phyloP scores from a whole-genome alignment of 2,888 invertebrate genomes.

The Nemoura dubitans region DNA sequence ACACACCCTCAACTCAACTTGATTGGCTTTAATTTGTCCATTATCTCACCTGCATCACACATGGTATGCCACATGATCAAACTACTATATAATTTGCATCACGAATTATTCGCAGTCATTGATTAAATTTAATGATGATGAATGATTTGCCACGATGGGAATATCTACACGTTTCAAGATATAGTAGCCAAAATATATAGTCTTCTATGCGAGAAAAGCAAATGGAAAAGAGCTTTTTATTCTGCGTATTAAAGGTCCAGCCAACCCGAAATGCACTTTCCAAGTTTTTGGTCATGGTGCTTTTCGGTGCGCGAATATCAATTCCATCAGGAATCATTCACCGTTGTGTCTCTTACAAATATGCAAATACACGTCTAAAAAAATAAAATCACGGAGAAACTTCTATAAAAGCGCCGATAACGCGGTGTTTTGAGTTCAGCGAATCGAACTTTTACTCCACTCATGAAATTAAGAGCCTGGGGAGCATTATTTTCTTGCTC shows the following conservation, averaged over 20 bases:
- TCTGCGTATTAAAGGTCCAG: neutral
- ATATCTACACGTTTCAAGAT: neutral
- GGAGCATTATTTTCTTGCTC: neutral
- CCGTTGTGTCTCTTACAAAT: neutral
- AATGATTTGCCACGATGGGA: neutral
- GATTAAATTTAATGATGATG: slow-evolving; percentile 12
- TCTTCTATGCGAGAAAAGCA: too few species aligned
- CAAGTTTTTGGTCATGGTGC: neutral
- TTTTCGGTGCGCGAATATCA: neutral
- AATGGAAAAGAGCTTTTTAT: neutral
- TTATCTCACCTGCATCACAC: neutral
- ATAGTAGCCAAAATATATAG: too few species aligned
- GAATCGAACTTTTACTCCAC: neutral
- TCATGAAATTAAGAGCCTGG: neutral
- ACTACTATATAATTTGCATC: neutral
- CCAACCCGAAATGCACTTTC: neutral
- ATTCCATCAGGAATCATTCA: slow-evolving; percentile 1
- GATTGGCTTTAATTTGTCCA: neutral
- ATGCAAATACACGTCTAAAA: neutral
- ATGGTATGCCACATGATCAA: neutral
- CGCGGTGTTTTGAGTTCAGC: neutral
- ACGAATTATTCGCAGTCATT: neutral
- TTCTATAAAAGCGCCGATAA: neutral
- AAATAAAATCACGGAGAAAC: neutral
- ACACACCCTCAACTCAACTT: neutral